phyloP scores from a whole-genome alignment of 1,140 invertebrate species.

The Sitodiplosis mosellana region DNA sequence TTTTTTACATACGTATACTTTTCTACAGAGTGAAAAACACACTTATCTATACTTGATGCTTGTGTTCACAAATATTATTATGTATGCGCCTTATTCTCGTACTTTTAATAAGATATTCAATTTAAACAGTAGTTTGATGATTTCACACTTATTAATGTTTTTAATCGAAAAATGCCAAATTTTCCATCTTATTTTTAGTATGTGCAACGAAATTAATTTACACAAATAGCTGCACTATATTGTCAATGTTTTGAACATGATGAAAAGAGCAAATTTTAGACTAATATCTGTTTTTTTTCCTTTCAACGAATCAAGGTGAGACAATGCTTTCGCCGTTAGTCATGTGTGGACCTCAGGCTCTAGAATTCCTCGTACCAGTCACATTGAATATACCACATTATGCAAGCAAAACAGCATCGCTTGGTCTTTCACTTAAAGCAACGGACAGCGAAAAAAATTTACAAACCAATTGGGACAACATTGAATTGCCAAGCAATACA shows the following conservation, averaged over 20 bases:
- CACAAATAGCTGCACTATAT: neutral
- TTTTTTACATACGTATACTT: too few species aligned
- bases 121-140: too few species aligned
- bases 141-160: too few species aligned
- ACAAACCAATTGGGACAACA: slow-evolving; percentile 54
- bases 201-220: too few species aligned
- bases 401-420: slow-evolving; percentile 47
- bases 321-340: slow-evolving; percentile 79
- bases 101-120: too few species aligned
- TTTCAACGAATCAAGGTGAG: slow-evolving; percentile 48
- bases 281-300: neutral
- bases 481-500: slow-evolving; percentile 52
- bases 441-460: slow-evolving; percentile 54
- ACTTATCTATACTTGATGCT: too few species aligned
- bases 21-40: too few species aligned
- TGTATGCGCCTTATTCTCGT: too few species aligned
- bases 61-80: too few species aligned
- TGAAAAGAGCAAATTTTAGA: neutral
- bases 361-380: slow-evolving; percentile 71
- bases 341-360: slow-evolving; percentile 86
- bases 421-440: slow-evolving; percentile 55
- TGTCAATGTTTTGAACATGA: too few species aligned
- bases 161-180: too few species aligned
- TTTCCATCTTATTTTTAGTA: too few species aligned
- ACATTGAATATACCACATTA: slow-evolving; percentile 64